phyloP scores from a whole-genome alignment of 1,140 invertebrate genomes.

The Ectropis grisescens region DNA sequence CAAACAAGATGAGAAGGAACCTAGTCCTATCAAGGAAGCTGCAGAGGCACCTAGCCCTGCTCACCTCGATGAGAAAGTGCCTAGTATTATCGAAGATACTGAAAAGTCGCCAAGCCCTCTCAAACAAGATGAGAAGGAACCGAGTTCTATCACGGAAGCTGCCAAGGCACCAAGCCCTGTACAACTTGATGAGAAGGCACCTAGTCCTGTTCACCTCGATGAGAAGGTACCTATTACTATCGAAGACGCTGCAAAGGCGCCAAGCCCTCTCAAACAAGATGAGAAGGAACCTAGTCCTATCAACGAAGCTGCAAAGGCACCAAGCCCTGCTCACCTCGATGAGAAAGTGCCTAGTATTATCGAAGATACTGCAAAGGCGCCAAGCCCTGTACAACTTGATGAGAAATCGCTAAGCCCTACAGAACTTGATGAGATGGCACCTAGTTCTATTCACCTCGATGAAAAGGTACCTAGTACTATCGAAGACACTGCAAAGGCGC shows the following conservation, averaged over 20 bases:
- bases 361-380: no score
- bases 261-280: slow-evolving; percentile 3
- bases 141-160: neutral
- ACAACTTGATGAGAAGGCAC: neutral
- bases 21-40: no score
- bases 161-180: no score
- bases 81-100: neutral
- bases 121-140: slow-evolving; percentile 2
- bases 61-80: no score
- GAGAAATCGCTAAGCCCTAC: no score
- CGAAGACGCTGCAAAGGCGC: neutral
- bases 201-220: neutral
- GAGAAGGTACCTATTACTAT: slow-evolving; percentile 3
- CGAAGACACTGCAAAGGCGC: neutral
- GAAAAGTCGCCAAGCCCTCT: neutral
- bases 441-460: neutral
- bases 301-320: neutral
- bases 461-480: slow-evolving; percentile 2
- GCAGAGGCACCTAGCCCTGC: no score
- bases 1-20: no score
- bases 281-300: slow-evolving; percentile 2
- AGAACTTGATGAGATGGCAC: no score
- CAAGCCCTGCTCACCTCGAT: neutral
- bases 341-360: slow-evolving; percentile 1
- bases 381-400: no score